Conservation (phyloP, 2,797 vertebrate genomes). For the Microchirus variegatus region DNA sequence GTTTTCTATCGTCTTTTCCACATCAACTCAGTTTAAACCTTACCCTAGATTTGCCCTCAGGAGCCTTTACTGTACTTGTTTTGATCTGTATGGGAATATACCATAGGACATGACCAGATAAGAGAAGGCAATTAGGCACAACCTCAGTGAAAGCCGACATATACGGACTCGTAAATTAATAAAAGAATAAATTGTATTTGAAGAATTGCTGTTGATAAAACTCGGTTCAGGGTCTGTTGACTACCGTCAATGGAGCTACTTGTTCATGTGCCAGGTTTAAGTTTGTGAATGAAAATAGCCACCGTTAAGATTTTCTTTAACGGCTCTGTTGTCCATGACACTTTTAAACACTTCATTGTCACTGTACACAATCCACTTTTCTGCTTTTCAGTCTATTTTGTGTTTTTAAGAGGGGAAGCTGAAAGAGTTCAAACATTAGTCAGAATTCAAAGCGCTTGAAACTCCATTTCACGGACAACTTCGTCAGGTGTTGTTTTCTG, state of each 20-base stretch:
- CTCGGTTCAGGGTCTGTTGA: too few species aligned
- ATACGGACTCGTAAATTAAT: neutral
- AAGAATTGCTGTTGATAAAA: too few species aligned
- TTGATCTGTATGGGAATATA: conserved; percentile 16
- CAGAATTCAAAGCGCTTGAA: too few species aligned
- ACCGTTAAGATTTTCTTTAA: neutral
- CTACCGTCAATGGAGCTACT: too few species aligned
- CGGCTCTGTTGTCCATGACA: neutral
- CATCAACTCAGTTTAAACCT: neutral
- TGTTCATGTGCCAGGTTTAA: neutral
- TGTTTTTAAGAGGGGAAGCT: too few species aligned
- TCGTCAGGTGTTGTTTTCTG: too few species aligned
- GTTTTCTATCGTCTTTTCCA: neutral
- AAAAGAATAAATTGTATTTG: neutral
- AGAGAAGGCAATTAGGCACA: conserved; percentile 6
- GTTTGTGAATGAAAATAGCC: neutral
- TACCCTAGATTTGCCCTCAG: neutral
- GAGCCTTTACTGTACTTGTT: neutral
- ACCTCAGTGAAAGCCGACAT: conserved; percentile 11
- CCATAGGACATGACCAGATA: conserved; percentile 21
- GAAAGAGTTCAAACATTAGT: too few species aligned
- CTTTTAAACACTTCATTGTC: neutral
- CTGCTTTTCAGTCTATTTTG: too few species aligned
- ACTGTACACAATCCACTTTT: neutral
- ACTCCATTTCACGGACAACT: too few species aligned